Percentiles rank a stretch among this genome's conserved stretches.
Evolutionary conservation across 2,113 vertebrate genomes (phyloP).

Genomic region (Chinchilla lanigera): DNA sequence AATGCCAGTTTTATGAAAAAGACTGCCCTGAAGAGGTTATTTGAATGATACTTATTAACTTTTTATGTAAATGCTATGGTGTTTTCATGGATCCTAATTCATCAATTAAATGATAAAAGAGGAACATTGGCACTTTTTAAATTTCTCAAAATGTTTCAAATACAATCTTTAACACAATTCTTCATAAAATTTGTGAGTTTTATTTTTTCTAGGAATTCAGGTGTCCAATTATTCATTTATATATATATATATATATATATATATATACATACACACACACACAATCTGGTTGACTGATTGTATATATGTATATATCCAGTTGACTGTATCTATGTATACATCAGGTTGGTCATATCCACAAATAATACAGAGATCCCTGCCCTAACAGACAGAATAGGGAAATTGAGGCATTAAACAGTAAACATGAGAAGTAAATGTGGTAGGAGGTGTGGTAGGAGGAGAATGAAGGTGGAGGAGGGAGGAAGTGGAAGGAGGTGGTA

Average conservation of each 20-base stretch:
- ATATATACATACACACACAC: background rate
- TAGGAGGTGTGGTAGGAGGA: background rate
- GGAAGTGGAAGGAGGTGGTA: no score
- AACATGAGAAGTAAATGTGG: background rate
- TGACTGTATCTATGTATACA: background rate
- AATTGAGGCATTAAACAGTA: background rate
- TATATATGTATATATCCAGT: background rate
- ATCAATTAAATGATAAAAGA: slow-evolving; percentile 72
- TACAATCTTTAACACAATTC: slow-evolving; percentile 58
- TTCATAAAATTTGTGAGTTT: slow-evolving; percentile 48
- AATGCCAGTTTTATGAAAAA: slow-evolving; percentile 78
- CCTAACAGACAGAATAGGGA: background rate
- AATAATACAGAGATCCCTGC: slow-evolving; percentile 24
- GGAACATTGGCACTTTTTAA: background rate
- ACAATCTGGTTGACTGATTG: no score
- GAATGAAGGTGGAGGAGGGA: background rate
- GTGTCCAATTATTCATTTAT: slow-evolving; percentile 26
- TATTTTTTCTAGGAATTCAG: slow-evolving; percentile 46
- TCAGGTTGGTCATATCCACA: background rate
- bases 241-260: background rate
- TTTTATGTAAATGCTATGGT: slow-evolving; percentile 71
- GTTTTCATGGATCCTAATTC: slow-evolving; percentile 71
- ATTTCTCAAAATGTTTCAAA: slow-evolving; percentile 57
- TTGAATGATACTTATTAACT: slow-evolving; percentile 72
- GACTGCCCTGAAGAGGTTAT: slow-evolving; percentile 69